phyloP scores from a whole-genome alignment of 2,888 invertebrate genomes.

The Hydriomena furcata region DNA sequence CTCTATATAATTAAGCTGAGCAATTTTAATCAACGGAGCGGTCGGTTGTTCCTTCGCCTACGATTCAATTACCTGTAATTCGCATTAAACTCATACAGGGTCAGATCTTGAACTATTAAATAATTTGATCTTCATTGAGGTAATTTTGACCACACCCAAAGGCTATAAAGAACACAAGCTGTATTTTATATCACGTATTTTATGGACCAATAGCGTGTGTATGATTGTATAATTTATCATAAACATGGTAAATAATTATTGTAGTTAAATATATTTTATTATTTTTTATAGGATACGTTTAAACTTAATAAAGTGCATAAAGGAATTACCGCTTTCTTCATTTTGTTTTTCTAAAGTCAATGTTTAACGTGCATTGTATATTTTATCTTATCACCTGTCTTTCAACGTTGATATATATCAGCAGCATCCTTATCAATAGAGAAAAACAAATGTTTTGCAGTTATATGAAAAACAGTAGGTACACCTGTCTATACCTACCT shows the following conservation, averaged over 20 bases:
- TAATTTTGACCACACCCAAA: constrained; percentile 9
- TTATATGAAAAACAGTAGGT: neutral
- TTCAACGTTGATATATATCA: neutral
- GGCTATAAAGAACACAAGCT: neutral
- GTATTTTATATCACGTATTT: constrained; percentile 6
- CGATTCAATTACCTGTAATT: constrained; percentile 36
- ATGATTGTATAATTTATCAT: no score
- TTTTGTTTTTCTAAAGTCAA: no score
- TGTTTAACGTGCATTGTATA: neutral
- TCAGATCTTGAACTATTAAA: constrained; percentile 70
- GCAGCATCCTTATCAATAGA: neutral
- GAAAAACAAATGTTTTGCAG: neutral
- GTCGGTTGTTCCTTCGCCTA: constrained; percentile 42
- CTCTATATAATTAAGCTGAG: constrained; percentile 41
- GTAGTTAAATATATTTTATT: no score
- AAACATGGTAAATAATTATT: no score
- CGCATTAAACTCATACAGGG: constrained; percentile 55
- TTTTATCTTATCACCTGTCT: constrained; percentile 12
- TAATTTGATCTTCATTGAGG: constrained; percentile 48
- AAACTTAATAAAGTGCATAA: no score
- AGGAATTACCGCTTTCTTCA: no score
- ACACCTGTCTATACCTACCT: no score
- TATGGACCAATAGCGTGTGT: no score
- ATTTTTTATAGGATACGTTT: no score
- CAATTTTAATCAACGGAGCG: constrained; percentile 42